Conservation (phyloP, 2,113 vertebrate genomes). For the Lepisosteus osseus region DNA sequence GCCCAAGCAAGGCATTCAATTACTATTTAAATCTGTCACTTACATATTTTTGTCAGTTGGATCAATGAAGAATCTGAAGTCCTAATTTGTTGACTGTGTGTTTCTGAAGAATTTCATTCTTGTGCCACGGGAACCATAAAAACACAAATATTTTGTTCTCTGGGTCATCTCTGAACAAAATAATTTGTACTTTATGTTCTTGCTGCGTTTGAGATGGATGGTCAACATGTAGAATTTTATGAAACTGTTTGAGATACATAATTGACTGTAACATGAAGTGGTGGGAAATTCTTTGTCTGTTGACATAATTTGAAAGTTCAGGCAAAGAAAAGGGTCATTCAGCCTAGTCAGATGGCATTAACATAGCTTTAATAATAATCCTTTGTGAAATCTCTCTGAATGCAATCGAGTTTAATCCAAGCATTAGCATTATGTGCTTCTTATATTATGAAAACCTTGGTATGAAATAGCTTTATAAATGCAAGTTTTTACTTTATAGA, state of each 20-base stretch:
- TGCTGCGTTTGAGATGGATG: too few relatives aligned
- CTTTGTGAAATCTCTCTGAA: constrained; percentile 12
- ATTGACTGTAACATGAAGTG: not conserved
- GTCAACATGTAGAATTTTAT: not conserved
- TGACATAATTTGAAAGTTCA: constrained; percentile 11
- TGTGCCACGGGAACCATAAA: too few relatives aligned
- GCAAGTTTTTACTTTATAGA: not conserved
- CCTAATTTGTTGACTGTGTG: too few relatives aligned
- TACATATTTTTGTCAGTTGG: too few relatives aligned
- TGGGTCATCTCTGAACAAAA: not conserved
- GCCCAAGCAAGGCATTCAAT: too few relatives aligned
- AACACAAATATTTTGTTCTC: too few relatives aligned
- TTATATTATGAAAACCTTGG: constrained; percentile 21
- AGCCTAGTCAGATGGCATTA: constrained; percentile 11
- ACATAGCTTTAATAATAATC: constrained; percentile 19
- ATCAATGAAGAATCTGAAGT: too few relatives aligned
- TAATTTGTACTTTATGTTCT: not conserved
- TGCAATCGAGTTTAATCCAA: constrained; percentile 20
- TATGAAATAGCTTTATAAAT: too few relatives aligned
- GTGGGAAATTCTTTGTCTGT: not conserved
- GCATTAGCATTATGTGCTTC: constrained; percentile 1
- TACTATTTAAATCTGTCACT: too few relatives aligned
- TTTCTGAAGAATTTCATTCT: too few relatives aligned
- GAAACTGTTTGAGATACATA: not conserved
- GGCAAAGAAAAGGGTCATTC: constrained; percentile 10